A percentile compares a stretch with the other conserved stretches of the same genome.
These are phyloP conservation scores for Marcusenius ussheri DNA, from an alignment of 2,113 vertebrate genomes.

Conservation along the genomic window DNA sequence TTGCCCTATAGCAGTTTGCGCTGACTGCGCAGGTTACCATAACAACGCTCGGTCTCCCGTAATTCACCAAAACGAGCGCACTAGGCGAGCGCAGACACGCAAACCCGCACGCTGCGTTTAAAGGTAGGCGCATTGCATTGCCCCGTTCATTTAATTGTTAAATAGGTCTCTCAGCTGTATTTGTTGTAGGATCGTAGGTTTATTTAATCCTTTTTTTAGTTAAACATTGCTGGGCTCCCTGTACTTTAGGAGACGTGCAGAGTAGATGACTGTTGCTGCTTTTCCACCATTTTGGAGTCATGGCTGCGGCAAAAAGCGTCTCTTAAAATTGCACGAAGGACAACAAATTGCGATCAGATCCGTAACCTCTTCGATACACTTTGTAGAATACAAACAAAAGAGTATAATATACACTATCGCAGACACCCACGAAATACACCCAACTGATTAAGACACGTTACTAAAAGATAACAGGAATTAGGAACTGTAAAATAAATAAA, in stretches of 20 bases:
- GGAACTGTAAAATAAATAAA: not conserved
- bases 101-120: not conserved
- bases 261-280: not conserved
- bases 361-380: not conserved
- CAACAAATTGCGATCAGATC: not conserved
- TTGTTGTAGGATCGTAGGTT: not conserved
- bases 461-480: not conserved
- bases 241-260: not conserved
- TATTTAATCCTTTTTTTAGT: not conserved
- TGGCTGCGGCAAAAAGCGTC: constrained; percentile 18
- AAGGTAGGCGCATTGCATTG: not conserved
- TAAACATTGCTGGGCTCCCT: not conserved
- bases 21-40: constrained; percentile 15
- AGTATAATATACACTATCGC: not conserved
- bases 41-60: not conserved
- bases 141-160: not conserved
- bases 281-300: not conserved
- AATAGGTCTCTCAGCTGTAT: not conserved
- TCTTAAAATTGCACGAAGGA: constrained; percentile 5
- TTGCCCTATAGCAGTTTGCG: constrained; percentile 6
- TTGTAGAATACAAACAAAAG: not conserved
- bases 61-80: not conserved
- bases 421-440: not conserved
- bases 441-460: not conserved
- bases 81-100: not conserved